Base-by-base conservation (phyloP, 2,888 invertebrate genomes). In the Alsophila aescularia region DNA sequence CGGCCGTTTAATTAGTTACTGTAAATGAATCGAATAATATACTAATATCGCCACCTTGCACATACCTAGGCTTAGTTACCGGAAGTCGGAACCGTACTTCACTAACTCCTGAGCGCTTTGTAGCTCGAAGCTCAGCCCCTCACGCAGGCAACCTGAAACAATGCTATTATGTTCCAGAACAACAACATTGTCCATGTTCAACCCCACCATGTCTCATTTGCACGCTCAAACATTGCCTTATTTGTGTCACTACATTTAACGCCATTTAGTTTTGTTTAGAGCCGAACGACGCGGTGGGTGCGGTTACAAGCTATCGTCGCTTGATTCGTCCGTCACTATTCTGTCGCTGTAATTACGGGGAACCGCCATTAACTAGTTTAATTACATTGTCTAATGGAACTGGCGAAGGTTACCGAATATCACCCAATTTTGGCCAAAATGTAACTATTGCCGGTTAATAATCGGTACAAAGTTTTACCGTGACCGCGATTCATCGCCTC, bases 351-450 rank as follows among this genome's bases (percentile, higher is more conserved):
- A 88, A 87, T 89, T 87, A 87, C 81, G 83, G 83, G 81, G 79
- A 82, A 82, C 85, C 83, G 77, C 77, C 77, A 78, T 50, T 50
- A 56, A 56, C 50, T 41, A 41, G 84, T 89, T 89, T 90, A 85
- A 90, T 90, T 90, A 90, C 90, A 87, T 81, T 83, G 86, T 81
- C 86, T 89, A 90, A 90, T 90, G 86, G 88, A 83, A 77, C 81
- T 75, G 70, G 70, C 78, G 75, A 70, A 74, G 82, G 82, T 84
- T 77, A 76, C 77, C 77, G 24, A 81, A 77, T 76, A 73, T 75
- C 77, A 77, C 74, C 73, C 60, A 65, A 72, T 80, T 60, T 55
- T 36, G 47, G 29, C 35, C 34, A 42, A 57, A 54, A 52, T 45
- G 49, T 27, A 59, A 31, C 47, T 35, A 41, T 55, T 31, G 34